Evolutionary conservation across 1,140 invertebrate genomes (phyloP).

Genomic region (Zaprionus africanus): DNA sequence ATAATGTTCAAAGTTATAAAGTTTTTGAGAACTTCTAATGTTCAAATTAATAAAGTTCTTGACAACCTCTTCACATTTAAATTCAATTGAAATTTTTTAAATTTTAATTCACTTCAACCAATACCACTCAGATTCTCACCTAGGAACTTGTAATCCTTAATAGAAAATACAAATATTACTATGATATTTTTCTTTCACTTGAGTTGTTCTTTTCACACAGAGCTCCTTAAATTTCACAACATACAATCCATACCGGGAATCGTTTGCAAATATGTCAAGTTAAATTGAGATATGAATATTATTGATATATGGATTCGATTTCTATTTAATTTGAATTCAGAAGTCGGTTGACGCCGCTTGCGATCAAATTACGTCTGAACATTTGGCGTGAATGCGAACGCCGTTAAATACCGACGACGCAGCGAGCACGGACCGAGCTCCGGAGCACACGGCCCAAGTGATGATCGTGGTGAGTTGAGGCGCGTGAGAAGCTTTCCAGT

Average conservation of each 20-base stretch:
- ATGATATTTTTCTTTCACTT: not conserved
- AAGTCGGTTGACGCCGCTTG: slow-evolving; percentile 11
- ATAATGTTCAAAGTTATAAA: not conserved
- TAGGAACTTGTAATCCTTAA: not conserved
- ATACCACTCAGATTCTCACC: not conserved
- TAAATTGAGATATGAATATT: slow-evolving; percentile 11
- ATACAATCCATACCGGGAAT: slow-evolving; percentile 16
- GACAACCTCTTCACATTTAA: too few relatives aligned
- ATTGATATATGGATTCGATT: slow-evolving; percentile 14
- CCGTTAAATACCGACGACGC: slow-evolving; percentile 50
- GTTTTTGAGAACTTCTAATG: not conserved
- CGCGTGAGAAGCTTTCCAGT: slow-evolving; percentile 35
- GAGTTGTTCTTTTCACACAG: slow-evolving; percentile 5
- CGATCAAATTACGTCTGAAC: slow-evolving; percentile 64
- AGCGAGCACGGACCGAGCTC: not conserved
- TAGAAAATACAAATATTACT: not conserved
- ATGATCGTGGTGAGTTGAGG: slow-evolving; percentile 59
- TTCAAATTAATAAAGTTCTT: not conserved
- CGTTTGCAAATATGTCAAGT: slow-evolving; percentile 2
- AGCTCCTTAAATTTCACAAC: slow-evolving; percentile 35
- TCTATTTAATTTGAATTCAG: slow-evolving; percentile 22
- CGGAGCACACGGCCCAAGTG: slow-evolving; percentile 21
- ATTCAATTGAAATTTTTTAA: too few relatives aligned
- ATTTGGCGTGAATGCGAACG: slow-evolving; percentile 40
- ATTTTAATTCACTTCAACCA: not conserved